These are phyloP conservation scores for Mesembrinibis cayennensis DNA, from an alignment of 2,113 vertebrate genomes.

Conservation along the genomic window DNA sequence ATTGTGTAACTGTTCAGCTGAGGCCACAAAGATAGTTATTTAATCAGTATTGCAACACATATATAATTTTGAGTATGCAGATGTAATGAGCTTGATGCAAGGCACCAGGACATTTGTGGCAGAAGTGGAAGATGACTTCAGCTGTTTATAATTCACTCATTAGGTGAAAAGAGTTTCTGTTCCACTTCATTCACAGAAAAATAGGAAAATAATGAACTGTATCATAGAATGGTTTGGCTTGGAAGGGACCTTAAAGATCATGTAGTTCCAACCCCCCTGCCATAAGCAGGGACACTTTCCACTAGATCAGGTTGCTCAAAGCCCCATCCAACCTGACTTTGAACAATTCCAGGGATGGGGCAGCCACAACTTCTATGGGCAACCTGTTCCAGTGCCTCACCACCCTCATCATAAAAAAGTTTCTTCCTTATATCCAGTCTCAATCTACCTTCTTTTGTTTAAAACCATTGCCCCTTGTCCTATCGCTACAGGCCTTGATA, in stretches of 20 bases:
- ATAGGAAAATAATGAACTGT: background rate
- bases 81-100: background rate
- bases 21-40: background rate
- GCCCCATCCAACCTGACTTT: background rate
- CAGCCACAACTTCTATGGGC: background rate
- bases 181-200: background rate
- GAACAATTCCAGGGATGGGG: rapidly evolving
- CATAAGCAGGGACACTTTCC: background rate
- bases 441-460: background rate
- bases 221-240: background rate
- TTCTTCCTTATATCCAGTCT: background rate
- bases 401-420: background rate
- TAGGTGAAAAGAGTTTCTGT: background rate
- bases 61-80: background rate
- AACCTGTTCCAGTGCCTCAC: background rate
- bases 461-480: background rate
- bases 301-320: background rate
- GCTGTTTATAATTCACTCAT: background rate
- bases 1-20: background rate
- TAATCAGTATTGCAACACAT: background rate
- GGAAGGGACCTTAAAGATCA: background rate
- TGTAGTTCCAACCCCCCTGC: rapidly evolving
- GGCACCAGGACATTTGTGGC: background rate
- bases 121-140: background rate
- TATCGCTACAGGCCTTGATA: background rate